These are phyloP conservation scores for Nemoura dubitans DNA, from an alignment of 2,888 invertebrate species.

Conservation along the genomic window DNA sequence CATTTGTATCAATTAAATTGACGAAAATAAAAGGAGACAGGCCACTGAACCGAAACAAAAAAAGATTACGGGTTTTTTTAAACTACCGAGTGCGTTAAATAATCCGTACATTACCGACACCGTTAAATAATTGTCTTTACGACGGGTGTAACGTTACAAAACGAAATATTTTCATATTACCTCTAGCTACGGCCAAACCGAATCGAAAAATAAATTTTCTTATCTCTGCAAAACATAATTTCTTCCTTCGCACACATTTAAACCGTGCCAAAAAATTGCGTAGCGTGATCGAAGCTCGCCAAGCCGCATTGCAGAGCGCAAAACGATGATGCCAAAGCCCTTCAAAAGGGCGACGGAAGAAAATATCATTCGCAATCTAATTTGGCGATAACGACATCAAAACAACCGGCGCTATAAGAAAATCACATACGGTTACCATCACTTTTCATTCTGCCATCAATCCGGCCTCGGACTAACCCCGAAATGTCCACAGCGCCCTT, in stretches of 20 bases:
- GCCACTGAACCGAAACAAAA: background rate
- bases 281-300: background rate
- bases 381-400: background rate
- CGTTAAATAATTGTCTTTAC: constrained; percentile 22
- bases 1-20: constrained; percentile 32
- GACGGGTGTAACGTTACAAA: background rate
- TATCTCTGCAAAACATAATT: background rate
- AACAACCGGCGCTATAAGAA: background rate
- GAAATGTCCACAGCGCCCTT: no score
- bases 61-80: background rate
- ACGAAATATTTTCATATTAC: constrained; percentile 7
- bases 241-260: background rate
- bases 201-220: background rate
- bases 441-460: background rate
- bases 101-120: background rate
- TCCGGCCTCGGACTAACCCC: background rate
- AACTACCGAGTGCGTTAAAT: constrained; percentile 13
- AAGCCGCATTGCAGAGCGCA: no score
- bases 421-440: constrained; percentile 38
- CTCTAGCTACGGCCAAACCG: background rate
- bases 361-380: constrained; percentile 10
- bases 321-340: background rate
- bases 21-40: constrained; percentile 8
- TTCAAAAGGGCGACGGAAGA: background rate
- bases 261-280: no score